Conservation (phyloP, 2,888 invertebrate species). For the Eupithecia centaureata region DNA sequence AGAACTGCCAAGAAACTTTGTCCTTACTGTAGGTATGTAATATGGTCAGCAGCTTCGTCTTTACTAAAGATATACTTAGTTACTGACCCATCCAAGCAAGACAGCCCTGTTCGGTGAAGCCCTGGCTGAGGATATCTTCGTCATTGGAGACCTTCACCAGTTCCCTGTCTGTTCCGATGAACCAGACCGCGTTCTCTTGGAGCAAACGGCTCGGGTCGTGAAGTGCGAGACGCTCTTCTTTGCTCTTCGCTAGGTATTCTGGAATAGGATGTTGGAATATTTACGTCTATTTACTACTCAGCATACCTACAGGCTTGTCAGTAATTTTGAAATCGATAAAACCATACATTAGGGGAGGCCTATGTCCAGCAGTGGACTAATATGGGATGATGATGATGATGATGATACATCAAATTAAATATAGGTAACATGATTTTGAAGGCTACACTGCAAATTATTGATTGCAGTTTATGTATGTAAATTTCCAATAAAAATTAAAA, state of each 20-base stretch:
- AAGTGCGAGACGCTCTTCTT: constrained; percentile 42
- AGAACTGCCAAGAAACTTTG: too few relatives aligned
- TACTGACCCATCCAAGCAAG: constrained; percentile 68
- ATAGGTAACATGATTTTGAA: too few relatives aligned
- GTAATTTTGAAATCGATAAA: too few relatives aligned
- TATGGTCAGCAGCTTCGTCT: neutral
- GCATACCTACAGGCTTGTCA: too few relatives aligned
- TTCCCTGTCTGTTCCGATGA: constrained; percentile 45
- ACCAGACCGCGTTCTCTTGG: constrained; percentile 49
- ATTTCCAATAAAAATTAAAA: too few relatives aligned
- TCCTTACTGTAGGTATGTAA: too few relatives aligned
- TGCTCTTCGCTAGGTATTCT: constrained; percentile 34
- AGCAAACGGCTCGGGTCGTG: constrained; percentile 39
- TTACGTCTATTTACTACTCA: neutral
- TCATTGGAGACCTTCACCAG: constrained; percentile 45
- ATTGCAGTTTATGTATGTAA: too few relatives aligned
- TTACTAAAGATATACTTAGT: neutral
- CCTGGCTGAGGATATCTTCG: constrained; percentile 35
- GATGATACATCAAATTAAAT: too few relatives aligned
- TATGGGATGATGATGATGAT: too few relatives aligned
- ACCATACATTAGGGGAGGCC: too few relatives aligned
- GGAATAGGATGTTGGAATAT: neutral
- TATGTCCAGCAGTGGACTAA: too few relatives aligned
- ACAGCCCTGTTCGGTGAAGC: constrained; percentile 65
- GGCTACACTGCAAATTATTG: too few relatives aligned